Percentiles rank a stretch among this genome's conserved stretches.
Conservation (phyloP, 2,113 vertebrate species). For the Sphyrna mokarran region DNA sequence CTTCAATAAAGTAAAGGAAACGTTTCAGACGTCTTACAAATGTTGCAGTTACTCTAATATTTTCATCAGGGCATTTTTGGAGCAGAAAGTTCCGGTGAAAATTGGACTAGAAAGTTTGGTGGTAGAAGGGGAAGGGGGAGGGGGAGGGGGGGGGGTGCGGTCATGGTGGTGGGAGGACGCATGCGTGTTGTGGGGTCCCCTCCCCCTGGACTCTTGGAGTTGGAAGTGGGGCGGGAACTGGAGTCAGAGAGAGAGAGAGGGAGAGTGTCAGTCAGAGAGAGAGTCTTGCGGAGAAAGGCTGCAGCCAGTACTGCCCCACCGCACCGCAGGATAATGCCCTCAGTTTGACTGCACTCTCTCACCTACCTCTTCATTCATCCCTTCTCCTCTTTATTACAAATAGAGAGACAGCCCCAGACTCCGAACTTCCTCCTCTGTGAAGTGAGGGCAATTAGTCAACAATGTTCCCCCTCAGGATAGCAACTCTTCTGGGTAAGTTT, state of each 20-base stretch:
- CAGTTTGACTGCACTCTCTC: not conserved
- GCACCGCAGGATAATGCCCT: conserved; percentile 40
- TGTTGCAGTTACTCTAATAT: too few relatives aligned
- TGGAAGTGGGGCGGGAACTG: too few relatives aligned
- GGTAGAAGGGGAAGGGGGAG: too few relatives aligned
- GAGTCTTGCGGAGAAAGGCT: conserved; percentile 40
- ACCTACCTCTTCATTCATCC: not conserved
- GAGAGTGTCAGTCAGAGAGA: too few relatives aligned
- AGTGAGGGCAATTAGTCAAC: not conserved
- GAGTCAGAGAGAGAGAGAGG: not conserved
- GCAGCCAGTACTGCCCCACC: conserved; percentile 40
- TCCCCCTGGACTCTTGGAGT: not conserved
- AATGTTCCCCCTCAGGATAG: not conserved
- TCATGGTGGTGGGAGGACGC: too few relatives aligned
- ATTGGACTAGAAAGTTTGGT: not conserved
- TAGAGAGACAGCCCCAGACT: too few relatives aligned
- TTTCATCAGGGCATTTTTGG: conserved; percentile 22
- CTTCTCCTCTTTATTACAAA: not conserved
- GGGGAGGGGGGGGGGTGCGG: not conserved
- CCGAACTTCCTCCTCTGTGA: not conserved
- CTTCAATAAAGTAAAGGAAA: too few relatives aligned
- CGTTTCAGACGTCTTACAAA: too few relatives aligned
- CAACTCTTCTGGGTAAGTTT: conserved; percentile 20
- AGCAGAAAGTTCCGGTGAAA: not conserved
- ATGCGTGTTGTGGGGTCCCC: not conserved